A percentile compares a stretch with the other conserved stretches of the same genome.
These are phyloP conservation scores for Gadus macrocephalus DNA, from an alignment of 2,113 vertebrate species.

Conservation along the genomic window DNA sequence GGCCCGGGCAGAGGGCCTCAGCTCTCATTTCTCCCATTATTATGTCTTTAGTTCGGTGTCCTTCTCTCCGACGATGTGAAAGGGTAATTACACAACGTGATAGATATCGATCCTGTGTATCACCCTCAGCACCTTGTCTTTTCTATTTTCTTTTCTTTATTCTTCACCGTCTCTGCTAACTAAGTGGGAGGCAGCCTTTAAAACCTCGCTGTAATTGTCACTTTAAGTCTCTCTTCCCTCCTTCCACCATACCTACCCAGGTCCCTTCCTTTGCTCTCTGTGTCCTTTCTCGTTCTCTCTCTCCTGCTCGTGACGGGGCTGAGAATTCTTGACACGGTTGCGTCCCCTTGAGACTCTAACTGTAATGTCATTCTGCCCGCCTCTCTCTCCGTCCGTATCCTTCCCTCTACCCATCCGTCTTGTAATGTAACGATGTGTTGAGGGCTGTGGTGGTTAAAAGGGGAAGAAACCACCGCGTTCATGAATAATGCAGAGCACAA, in stretches of 20 bases:
- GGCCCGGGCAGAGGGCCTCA: conserved; percentile 1
- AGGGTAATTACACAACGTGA: conserved; percentile 24
- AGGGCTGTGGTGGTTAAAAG: too few relatives aligned
- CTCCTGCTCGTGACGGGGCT: conserved; percentile 34
- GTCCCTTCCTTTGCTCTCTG: background rate
- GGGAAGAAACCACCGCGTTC: too few relatives aligned
- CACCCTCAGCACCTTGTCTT: conserved; percentile 14
- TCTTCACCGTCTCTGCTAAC: conserved; percentile 24
- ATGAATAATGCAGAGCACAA: too few relatives aligned
- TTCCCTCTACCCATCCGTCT: too few relatives aligned
- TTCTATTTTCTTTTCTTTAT: conserved; percentile 23
- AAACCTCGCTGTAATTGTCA: too few relatives aligned
- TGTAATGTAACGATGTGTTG: too few relatives aligned
- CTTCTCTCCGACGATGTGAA: conserved; percentile 17
- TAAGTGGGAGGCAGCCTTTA: conserved; percentile 28
- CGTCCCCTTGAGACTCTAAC: conserved; percentile 21
- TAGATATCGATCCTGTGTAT: conserved; percentile 18
- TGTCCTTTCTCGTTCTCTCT: background rate
- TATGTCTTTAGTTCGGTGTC: conserved; percentile 13
- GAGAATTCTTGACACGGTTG: conserved; percentile 43
- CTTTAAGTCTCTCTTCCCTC: conserved; percentile 21
- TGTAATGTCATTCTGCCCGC: conserved; percentile 4
- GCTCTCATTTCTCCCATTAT: conserved; percentile 2
- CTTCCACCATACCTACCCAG: background rate
- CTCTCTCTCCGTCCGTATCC: too few relatives aligned